phyloP scores from a whole-genome alignment of 2,888 invertebrate species.

The Pyrgus malvae region DNA sequence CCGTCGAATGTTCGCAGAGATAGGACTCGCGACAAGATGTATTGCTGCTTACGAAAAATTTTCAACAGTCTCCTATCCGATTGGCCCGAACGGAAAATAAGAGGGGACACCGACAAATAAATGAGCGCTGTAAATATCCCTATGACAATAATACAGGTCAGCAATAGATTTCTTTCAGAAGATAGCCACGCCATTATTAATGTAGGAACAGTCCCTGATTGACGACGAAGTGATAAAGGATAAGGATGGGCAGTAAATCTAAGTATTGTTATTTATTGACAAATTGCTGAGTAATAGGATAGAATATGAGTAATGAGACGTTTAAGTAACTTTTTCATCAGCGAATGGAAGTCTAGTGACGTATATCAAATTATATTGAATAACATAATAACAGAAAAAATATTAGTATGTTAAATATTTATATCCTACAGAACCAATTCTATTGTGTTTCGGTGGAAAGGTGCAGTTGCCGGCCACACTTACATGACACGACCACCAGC shows the following conservation, averaged over 20 bases:
- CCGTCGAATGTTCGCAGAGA: slow-evolving; percentile 80
- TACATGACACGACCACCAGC: no score
- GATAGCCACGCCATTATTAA: slow-evolving; percentile 76
- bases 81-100: slow-evolving; percentile 81
- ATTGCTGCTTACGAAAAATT: slow-evolving; percentile 82
- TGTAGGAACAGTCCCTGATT: slow-evolving; percentile 69
- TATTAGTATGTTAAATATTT: no score
- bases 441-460: no score
- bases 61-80: slow-evolving; percentile 79
- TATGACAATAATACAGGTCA: slow-evolving; percentile 82
- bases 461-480: no score
- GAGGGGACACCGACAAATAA: slow-evolving; percentile 78
- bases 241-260: slow-evolving; percentile 44
- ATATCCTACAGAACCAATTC: no score
- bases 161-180: slow-evolving; percentile 75
- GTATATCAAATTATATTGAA: no score
- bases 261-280: slow-evolving; percentile 45
- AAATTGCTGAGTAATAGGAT: not conserved
- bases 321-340: not conserved
- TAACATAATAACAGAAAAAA: no score
- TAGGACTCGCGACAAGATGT: slow-evolving; percentile 79
- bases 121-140: slow-evolving; percentile 79
- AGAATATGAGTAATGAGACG: not conserved
- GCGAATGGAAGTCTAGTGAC: not conserved
- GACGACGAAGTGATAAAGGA: slow-evolving; percentile 59